These are phyloP conservation scores for Ichneumoninae sp. DNA, from an alignment of 2,888 invertebrate species.

Conservation along the genomic window DNA sequence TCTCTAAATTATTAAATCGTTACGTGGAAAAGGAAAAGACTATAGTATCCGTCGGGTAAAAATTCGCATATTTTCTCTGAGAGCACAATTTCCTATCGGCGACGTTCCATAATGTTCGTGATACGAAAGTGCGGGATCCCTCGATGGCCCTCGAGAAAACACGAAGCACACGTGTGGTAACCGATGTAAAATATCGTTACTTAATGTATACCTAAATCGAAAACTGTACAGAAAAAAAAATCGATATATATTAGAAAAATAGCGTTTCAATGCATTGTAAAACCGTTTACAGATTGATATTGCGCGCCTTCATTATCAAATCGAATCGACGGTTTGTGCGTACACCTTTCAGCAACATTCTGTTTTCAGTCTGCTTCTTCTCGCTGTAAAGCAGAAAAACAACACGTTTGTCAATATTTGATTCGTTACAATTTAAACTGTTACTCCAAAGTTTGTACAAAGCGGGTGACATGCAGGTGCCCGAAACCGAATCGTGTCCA, in stretches of 20 bases:
- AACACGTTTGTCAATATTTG: slow-evolving; percentile 41
- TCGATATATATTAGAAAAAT: slow-evolving; percentile 55
- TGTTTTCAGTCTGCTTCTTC: slow-evolving; percentile 84
- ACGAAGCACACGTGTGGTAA: slow-evolving; percentile 41
- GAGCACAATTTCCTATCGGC: not conserved
- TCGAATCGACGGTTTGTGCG: slow-evolving; percentile 90
- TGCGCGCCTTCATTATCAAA: slow-evolving; percentile 89
- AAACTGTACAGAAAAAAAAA: slow-evolving; percentile 54
- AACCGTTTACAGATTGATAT: slow-evolving; percentile 76
- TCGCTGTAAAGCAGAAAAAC: slow-evolving; percentile 68
- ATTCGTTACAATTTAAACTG: not conserved
- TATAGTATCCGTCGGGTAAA: slow-evolving; percentile 17
- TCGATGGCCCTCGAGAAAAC: slow-evolving; percentile 25
- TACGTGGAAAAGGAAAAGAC: not conserved
- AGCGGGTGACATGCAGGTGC: too few species aligned
- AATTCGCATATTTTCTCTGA: slow-evolving; percentile 3
- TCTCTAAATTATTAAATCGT: slow-evolving; percentile 4
- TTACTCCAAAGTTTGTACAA: not conserved
- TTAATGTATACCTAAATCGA: slow-evolving; percentile 28
- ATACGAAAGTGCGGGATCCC: slow-evolving; percentile 1
- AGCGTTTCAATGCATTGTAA: slow-evolving; percentile 23
- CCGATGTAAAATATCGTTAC: slow-evolving; percentile 51
- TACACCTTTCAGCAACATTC: slow-evolving; percentile 87
- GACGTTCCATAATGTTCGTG: slow-evolving; percentile 10
- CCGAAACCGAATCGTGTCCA: too few species aligned